Conservation (phyloP, 1,140 invertebrate genomes). For the Trypoxylus dichotomus region DNA sequence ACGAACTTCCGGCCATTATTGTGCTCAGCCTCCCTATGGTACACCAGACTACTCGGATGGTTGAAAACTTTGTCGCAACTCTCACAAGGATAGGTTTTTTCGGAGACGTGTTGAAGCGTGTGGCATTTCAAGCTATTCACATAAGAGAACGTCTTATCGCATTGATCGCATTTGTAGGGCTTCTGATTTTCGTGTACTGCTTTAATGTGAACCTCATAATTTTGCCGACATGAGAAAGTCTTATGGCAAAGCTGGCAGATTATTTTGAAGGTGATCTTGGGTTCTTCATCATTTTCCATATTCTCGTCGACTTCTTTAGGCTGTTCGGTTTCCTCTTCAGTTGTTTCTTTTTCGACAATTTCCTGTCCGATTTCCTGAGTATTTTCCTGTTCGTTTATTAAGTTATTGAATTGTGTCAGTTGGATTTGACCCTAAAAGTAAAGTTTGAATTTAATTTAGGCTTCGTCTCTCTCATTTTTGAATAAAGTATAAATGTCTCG, state of each 20-base stretch:
- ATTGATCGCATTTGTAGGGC: conserved; percentile 60
- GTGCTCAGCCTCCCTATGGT: conserved; percentile 71
- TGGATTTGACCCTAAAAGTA: conserved; percentile 38
- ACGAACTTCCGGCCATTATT: conserved; percentile 65
- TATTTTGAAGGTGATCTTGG: conserved; percentile 37
- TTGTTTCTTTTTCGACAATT: neutral
- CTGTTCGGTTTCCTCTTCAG: neutral
- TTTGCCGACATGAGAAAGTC: conserved; percentile 60
- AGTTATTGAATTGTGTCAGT: conserved; percentile 10
- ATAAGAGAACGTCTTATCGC: conserved; percentile 61
- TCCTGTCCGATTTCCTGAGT: neutral
- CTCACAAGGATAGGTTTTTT: conserved; percentile 62
- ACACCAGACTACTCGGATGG: conserved; percentile 67
- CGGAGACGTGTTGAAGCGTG: conserved; percentile 54
- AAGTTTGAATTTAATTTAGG: too few relatives aligned
- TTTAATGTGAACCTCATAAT: conserved; percentile 61
- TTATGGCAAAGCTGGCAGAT: conserved; percentile 62
- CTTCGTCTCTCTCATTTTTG: too few relatives aligned
- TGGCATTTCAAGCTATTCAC: conserved; percentile 62
- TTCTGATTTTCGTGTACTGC: conserved; percentile 59
- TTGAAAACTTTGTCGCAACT: conserved; percentile 69
- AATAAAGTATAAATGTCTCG: too few relatives aligned
- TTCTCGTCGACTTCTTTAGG: neutral
- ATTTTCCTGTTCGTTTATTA: neutral
- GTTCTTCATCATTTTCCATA: conserved; percentile 35